Base-by-base conservation (phyloP, 2,113 vertebrate genomes). In the Tiliqua scincoides region DNA sequence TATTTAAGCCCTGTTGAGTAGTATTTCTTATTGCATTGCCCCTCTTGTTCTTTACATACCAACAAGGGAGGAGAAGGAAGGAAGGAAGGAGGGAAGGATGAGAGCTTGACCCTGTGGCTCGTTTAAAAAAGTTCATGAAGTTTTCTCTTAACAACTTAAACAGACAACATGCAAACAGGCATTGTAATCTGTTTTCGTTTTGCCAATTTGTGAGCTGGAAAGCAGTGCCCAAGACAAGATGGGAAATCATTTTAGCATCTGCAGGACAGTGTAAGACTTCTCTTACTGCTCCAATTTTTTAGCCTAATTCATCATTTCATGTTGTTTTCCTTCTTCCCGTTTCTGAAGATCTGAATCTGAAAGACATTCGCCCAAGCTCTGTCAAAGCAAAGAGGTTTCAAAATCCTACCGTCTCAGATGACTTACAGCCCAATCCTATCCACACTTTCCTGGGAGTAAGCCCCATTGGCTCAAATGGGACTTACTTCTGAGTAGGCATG, bases 301-400 rank as follows among this genome's bases (percentile, higher is more conserved):
- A 18, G 8, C 83, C 89, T 70, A 81, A 88, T 82, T 76, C 52
- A 82, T 40, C 61, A 77, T 40, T 75, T 9, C 25, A 54, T 81
- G 63, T 57, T 57, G 6, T 57, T 57, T 17, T n/a, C 65, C 62
- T 40, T 75, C 37, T 61, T 2, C 0, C 54, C 89, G 92, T 67
- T 3, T 48, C 61, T n/a, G 86, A 62, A 77, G 25, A 75, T 5
- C 8, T 81, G 63, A 74, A 65, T 43, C n/a, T 20, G 65, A 70
- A 48, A 77, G 62, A 77, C 40, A 81, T 18, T 82, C 67, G 70
- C 23, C n/a, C 35, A n/a, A 82, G 70, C 81, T 67, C 86, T 86
- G 59, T 59, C 23, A 84, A 2, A 91, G 74, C 0, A 12, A 4
- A 11, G 70, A 25, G 3, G 4, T 21, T 43, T 25, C 52, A 15